Evolutionary conservation across 2,797 vertebrate genomes (phyloP), one percentile per base, ranked within the genome.

Genomic region (Apogon hyalosoma): DNA sequence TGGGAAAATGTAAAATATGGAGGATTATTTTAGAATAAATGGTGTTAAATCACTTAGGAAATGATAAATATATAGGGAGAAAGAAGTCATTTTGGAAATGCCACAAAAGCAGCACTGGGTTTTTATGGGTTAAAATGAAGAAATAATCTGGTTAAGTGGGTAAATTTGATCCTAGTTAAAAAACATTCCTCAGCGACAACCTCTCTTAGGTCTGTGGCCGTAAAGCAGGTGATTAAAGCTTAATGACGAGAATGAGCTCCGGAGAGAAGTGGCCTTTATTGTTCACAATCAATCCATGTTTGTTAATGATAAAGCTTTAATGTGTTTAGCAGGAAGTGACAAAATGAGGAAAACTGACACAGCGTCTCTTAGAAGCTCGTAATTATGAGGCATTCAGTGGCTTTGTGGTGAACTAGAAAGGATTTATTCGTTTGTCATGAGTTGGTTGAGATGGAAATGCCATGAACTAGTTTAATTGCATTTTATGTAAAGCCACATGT

Each of bases 341-440:
- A 70, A 63, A 72, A 65, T 16, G 39, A 63, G 18, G 12, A 59
- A 50, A 49, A 72, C 2, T 43, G 14, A 73, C 64, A 63, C 13
- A 4, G 18, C 7, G 3, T 50, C 59, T 45, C 51, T 61, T 24
- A 56, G 46, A 38, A 55, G 54, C 39, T 61, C 6, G 0, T 77
- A 79, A 82, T 39, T 21, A 50, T 2, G 61, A 66, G 13, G 45
- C 38, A 75, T 85, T 84, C 69, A 19, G 71, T 28, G 76, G 78
- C 18, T 80, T 75, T 75, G 80, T 11, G 69, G 77, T 11, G 6
- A 60, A 51, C 55, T 47, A 38, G 62, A 61, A 65, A 42, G 61
- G 41, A 39, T 83, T 75, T 82, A 67, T 82, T 77, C 73, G 63
- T 78, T 79, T 70, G 71, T 80, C 65, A 28, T 50, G 46, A 19